These are phyloP conservation scores for Channa maculata DNA, from an alignment of 2,113 vertebrate genomes.

Conservation along the genomic window DNA sequence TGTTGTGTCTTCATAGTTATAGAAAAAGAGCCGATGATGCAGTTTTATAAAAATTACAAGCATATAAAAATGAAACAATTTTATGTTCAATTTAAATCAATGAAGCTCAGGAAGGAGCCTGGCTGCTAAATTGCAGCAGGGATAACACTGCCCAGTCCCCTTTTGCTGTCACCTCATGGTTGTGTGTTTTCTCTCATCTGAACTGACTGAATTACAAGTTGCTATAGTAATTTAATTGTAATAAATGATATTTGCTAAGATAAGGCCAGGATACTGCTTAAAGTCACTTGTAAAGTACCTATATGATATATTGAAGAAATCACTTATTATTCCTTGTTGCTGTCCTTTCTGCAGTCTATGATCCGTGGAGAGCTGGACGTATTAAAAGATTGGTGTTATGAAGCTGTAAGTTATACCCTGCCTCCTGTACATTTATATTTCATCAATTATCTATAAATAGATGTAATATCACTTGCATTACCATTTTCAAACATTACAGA, in stretches of 20 bases:
- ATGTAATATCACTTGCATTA: neutral
- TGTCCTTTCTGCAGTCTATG: slow-evolving; percentile 86
- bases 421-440: neutral
- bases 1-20: neutral
- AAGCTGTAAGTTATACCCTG: slow-evolving; percentile 89
- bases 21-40: neutral
- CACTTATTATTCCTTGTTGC: neutral
- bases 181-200: neutral
- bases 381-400: slow-evolving; percentile 97
- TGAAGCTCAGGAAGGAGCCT: neutral
- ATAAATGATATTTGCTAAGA: neutral
- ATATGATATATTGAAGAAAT: neutral
- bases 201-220: neutral
- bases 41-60: neutral
- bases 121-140: neutral
- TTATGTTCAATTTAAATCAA: neutral
- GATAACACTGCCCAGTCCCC: neutral
- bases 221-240: neutral
- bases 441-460: neutral
- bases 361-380: slow-evolving; percentile 95
- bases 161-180: neutral
- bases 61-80: neutral
- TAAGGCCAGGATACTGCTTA: neutral
- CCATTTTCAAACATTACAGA: no score
- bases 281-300: neutral